Percentiles rank a stretch among this genome's conserved stretches.
Conservation (phyloP, 64 coral and sea anemone species). For the Actinia equina region DNA sequence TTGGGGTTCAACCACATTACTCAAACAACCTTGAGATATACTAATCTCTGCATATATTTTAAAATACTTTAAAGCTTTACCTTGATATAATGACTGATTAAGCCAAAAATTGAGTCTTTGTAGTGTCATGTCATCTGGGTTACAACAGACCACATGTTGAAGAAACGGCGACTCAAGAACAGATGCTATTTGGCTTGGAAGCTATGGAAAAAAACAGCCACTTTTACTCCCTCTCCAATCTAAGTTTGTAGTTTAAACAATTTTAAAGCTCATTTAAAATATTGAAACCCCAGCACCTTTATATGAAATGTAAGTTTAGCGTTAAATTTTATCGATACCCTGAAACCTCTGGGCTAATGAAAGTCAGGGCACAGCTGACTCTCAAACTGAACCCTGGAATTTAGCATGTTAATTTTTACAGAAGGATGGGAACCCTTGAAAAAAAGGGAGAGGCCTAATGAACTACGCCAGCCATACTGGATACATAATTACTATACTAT, state of each 20-base stretch:
- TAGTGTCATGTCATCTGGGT: slow-evolving; percentile 52
- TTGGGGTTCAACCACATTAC: too few species aligned
- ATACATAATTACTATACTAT: too few species aligned
- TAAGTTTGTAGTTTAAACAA: neutral
- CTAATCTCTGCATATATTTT: too few species aligned
- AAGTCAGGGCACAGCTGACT: too few species aligned
- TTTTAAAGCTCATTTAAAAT: too few species aligned
- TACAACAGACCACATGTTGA: slow-evolving; percentile 81
- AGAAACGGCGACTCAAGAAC: slow-evolving; percentile 76
- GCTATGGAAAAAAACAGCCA: slow-evolving; percentile 19
- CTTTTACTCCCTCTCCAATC: neutral
- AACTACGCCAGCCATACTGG: too few species aligned
- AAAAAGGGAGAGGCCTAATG: too few species aligned
- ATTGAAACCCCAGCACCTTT: neutral
- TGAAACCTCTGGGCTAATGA: neutral
- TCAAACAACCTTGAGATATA: too few species aligned
- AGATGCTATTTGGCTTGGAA: slow-evolving; percentile 81
- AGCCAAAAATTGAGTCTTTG: slow-evolving; percentile 94
- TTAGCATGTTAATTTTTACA: too few species aligned
- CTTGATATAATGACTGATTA: slow-evolving; percentile 80
- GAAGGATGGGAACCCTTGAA: too few species aligned
- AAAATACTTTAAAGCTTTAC: neutral
- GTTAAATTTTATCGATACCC: too few species aligned
- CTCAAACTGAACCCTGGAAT: too few species aligned
- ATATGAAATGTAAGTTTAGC: neutral